phyloP scores from a whole-genome alignment of 2,113 vertebrate species.

The Sebastes fasciatus region DNA sequence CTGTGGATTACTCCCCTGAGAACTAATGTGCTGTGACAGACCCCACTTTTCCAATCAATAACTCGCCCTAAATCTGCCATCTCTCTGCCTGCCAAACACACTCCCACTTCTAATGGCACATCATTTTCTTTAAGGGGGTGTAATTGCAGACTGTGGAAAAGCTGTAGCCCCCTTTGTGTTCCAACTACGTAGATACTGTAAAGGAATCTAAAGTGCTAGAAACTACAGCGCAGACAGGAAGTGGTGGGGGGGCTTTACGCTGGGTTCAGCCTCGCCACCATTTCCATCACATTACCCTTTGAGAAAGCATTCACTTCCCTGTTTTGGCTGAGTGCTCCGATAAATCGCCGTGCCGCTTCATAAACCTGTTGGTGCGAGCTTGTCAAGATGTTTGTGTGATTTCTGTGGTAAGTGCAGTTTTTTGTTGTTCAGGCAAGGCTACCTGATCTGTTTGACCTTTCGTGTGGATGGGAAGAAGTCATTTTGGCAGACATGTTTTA shows the following conservation, averaged over 20 bases:
- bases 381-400: constrained; percentile 68
- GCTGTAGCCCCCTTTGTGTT: constrained; percentile 72
- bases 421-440: constrained; percentile 38
- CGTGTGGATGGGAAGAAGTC: not conserved
- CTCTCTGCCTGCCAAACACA: constrained; percentile 83
- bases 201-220: constrained; percentile 63
- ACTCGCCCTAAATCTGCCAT: constrained; percentile 87
- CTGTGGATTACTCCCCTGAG: constrained; percentile 87
- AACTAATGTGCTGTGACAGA: constrained; percentile 88
- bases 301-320: constrained; percentile 71
- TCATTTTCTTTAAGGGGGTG: constrained; percentile 83
- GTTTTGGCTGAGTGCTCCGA: constrained; percentile 51
- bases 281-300: constrained; percentile 36
- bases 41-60: constrained; percentile 88
- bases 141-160: constrained; percentile 77
- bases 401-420: constrained; percentile 69
- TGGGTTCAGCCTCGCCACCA: constrained; percentile 39
- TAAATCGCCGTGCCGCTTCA: constrained; percentile 57
- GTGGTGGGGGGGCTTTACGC: constrained; percentile 71
- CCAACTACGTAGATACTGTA: constrained; percentile 64
- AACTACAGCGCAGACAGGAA: constrained; percentile 75
- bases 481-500: constrained; percentile 18
- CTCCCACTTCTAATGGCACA: constrained; percentile 83
- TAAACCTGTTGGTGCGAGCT: constrained; percentile 36
- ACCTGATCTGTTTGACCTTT: constrained; percentile 43